phyloP scores from a whole-genome alignment of 2,113 vertebrate species.

The Mellivora capensis region DNA sequence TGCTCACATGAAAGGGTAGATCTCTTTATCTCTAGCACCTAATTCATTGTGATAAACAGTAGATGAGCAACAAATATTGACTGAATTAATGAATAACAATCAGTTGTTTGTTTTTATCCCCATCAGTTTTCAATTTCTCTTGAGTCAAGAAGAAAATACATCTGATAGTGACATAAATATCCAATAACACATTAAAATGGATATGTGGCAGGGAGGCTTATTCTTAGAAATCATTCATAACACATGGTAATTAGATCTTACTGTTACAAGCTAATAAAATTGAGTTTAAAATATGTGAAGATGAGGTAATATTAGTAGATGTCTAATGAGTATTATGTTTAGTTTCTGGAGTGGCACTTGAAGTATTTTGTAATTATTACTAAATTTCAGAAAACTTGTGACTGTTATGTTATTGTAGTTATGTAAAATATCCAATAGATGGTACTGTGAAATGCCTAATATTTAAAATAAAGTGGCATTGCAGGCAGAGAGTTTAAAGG shows the following conservation, averaged over 20 bases:
- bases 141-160: not conserved
- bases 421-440: slow-evolving; percentile 38
- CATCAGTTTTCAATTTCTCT: not conserved
- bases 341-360: not conserved
- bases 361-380: not conserved
- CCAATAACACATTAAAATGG: not conserved
- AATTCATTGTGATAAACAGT: not conserved
- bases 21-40: not conserved
- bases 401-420: not conserved
- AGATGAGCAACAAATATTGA: not conserved
- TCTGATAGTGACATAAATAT: not conserved
- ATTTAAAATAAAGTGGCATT: not conserved
- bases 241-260: not conserved
- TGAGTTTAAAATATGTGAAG: not conserved
- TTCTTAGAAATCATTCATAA: not conserved
- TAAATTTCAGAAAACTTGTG: not conserved
- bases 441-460: slow-evolving; percentile 31
- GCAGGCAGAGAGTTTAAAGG: not conserved
- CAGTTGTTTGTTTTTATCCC: not conserved
- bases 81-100: not conserved
- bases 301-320: not conserved
- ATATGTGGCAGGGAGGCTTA: not conserved
- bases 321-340: not conserved
- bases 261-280: not conserved
- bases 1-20: not conserved